Conservation (phyloP, 1,140 invertebrate genomes). For the Drosophila tristis region DNA sequence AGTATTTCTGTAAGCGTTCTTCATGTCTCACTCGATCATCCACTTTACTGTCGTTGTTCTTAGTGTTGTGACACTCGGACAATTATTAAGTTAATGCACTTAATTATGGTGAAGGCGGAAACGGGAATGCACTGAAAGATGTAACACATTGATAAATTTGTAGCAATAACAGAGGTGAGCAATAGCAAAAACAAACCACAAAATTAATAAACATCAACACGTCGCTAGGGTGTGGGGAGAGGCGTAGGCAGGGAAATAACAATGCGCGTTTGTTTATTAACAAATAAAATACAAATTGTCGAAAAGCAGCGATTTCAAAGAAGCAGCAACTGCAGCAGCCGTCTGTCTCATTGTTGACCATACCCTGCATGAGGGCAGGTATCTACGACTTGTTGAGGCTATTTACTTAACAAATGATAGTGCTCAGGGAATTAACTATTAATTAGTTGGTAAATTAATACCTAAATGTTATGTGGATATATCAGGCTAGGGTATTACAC, state of each 20-base stretch:
- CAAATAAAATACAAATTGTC: constrained; percentile 67
- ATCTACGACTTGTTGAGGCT: background rate
- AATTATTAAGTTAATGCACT: constrained; percentile 64
- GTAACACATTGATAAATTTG: constrained; percentile 41
- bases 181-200: constrained; percentile 13
- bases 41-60: constrained; percentile 9
- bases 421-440: too few relatives aligned
- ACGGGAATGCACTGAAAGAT: constrained; percentile 14
- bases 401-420: too few relatives aligned
- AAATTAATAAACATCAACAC: constrained; percentile 48
- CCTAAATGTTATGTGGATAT: background rate
- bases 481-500: constrained; percentile 1
- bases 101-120: constrained; percentile 60
- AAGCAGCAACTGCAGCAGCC: constrained; percentile 39
- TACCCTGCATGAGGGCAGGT: background rate
- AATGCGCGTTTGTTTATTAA: constrained; percentile 35
- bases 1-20: background rate
- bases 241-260: constrained; percentile 4
- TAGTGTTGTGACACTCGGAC: constrained; percentile 55
- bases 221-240: background rate
- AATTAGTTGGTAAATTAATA: too few relatives aligned
- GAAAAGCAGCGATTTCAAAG: constrained; percentile 29
- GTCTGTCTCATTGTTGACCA: background rate
- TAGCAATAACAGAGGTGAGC: constrained; percentile 32
- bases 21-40: constrained; percentile 26